phyloP scores from a whole-genome alignment of 2,113 vertebrate genomes.

The Laticauda laticaudata region DNA sequence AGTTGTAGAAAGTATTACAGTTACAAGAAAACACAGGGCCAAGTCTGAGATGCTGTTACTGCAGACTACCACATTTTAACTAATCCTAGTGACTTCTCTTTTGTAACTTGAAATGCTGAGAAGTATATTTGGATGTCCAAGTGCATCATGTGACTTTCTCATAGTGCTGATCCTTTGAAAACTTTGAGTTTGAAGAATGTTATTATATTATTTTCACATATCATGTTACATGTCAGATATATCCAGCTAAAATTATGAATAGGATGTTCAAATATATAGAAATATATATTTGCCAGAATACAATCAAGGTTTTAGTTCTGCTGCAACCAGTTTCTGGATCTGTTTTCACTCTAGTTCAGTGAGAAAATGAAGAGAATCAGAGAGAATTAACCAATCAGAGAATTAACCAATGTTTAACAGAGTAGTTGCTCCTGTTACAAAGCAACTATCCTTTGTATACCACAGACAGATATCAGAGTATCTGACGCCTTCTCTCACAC shows the following conservation, averaged over 20 bases:
- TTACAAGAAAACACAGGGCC: not conserved
- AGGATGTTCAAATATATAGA: not conserved
- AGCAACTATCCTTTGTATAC: not conserved
- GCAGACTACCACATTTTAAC: not conserved
- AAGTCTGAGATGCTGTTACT: not conserved
- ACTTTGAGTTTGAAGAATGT: not conserved
- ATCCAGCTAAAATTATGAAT: not conserved
- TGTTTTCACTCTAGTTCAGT: not conserved
- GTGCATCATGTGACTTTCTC: not conserved
- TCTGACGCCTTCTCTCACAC: not conserved
- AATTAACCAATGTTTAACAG: not conserved
- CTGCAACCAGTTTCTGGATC: not conserved
- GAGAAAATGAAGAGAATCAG: not conserved
- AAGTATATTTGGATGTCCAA: not conserved
- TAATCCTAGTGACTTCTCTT: not conserved
- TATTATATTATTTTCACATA: not conserved
- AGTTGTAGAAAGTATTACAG: not conserved
- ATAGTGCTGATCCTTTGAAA: not conserved
- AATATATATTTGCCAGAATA: not conserved
- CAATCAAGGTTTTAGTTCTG: not conserved
- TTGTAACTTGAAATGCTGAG: not conserved
- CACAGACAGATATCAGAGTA: not conserved
- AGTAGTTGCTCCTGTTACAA: constrained; percentile 6
- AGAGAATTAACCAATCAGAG: too few species aligned
- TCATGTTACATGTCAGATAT: not conserved